A percentile compares a stretch with the other conserved stretches of the same genome.
These are phyloP conservation scores for Propsilocerus akamusi DNA, from an alignment of 1,140 invertebrate species.

Conservation along the genomic window DNA sequence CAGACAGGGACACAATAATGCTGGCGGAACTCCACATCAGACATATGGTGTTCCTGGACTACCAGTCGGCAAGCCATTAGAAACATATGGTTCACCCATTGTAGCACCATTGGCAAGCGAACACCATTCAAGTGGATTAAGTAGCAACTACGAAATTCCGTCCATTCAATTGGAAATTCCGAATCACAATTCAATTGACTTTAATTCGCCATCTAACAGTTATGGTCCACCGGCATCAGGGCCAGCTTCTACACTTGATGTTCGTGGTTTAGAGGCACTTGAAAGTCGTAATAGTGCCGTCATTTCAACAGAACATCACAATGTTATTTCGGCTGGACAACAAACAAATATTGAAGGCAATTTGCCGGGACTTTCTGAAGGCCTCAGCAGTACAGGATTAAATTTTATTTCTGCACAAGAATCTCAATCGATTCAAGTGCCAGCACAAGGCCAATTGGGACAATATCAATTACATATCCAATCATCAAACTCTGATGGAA, in stretches of 20 bases:
- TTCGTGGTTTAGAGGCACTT: conserved; percentile 9
- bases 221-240: conserved; percentile 13
- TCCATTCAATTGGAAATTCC: neutral
- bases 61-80: too few relatives aligned
- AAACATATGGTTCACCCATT: neutral
- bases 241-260: neutral
- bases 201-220: neutral
- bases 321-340: conserved; percentile 14
- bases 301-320: conserved; percentile 17
- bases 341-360: neutral
- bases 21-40: conserved; percentile 8
- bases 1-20: neutral
- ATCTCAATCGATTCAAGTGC: conserved; percentile 19
- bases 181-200: neutral
- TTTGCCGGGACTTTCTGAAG: conserved; percentile 4
- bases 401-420: conserved; percentile 31
- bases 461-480: conserved; percentile 57
- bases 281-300: conserved; percentile 23
- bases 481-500: conserved; percentile 27
- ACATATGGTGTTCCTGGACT: conserved; percentile 9
- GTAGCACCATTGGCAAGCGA: neutral
- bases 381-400: conserved; percentile 12
- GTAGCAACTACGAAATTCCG: neutral
- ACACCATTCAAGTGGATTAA: neutral
- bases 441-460: conserved; percentile 36